Percentiles rank a stretch among this genome's conserved stretches.
phyloP scores from a whole-genome alignment of 2,113 vertebrate species.

The Rhipidura dahli region DNA sequence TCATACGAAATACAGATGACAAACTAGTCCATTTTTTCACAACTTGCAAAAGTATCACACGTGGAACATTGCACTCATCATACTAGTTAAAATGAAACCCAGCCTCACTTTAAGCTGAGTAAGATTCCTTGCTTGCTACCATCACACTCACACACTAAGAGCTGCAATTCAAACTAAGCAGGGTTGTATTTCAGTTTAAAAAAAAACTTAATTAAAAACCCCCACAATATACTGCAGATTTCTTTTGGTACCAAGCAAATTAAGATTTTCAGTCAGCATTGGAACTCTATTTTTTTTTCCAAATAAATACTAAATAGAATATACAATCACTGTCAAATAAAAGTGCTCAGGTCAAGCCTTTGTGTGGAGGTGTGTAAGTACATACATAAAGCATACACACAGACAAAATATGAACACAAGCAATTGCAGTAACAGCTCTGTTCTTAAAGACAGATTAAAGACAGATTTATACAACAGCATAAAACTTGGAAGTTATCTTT shows the following conservation, averaged over 20 bases:
- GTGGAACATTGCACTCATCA: not conserved
- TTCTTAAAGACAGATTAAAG: not conserved
- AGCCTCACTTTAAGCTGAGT: not conserved
- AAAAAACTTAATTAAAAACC: not conserved
- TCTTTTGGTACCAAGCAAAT: not conserved
- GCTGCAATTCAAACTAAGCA: not conserved
- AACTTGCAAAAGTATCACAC: not conserved
- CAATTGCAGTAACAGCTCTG: not conserved
- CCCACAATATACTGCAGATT: not conserved
- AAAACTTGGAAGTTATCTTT: conserved; percentile 31
- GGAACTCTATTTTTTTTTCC: not conserved
- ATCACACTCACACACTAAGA: not conserved
- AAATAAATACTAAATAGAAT: not conserved
- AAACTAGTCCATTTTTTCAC: not conserved
- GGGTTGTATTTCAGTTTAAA: not conserved
- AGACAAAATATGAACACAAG: accelerated
- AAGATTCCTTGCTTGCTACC: not conserved
- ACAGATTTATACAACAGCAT: not conserved
- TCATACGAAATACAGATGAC: not conserved
- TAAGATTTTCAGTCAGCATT: not conserved
- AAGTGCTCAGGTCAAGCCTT: not conserved
- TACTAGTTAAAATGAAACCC: not conserved
- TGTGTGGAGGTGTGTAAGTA: not conserved
- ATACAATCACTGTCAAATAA: not conserved
- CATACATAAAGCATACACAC: not conserved